Evolutionary conservation across 2,797 vertebrate species (phyloP), one percentile per base, ranked within the genome.

Genomic region (Brotula barbata): DNA sequence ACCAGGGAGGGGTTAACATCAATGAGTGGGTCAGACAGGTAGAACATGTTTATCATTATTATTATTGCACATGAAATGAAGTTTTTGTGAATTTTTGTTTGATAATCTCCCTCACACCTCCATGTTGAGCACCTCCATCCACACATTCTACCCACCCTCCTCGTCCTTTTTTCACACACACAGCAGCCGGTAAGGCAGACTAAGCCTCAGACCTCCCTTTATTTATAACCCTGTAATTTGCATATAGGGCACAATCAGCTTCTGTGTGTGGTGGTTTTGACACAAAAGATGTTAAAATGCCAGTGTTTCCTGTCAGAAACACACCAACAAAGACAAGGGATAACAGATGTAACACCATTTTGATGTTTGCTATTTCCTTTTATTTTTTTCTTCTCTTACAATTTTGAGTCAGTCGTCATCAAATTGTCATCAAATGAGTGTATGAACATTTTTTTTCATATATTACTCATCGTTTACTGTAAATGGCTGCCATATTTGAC

Each of bases 301-400:
- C 64, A 61, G 3, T 51, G 57, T 87, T 80, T 77, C 65, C 71
- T 52, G 62, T 71, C 58, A n/a, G n/a, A n/a, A n/a, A n/a, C n/a
- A n/a, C 63, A 71, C 47, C 55, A 0, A 5, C 22, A 14, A 52
- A 76, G 76, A 85, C 79, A 39, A 79, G 69, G 73, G 53, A 39
- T 55, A n/a, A n/a, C n/a, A n/a, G n/a, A n/a, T n/a, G n/a, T n/a
- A n/a, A n/a, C n/a, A n/a, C n/a, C n/a, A n/a, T n/a, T n/a, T n/a
- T n/a, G n/a, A n/a, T n/a, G n/a, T n/a, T n/a, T n/a, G n/a, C n/a
- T n/a, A n/a, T n/a, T n/a, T n/a, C n/a, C n/a, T n/a, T n/a, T n/a
- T n/a, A n/a, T n/a, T n/a, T n/a, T n/a, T n/a, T n/a, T n/a, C n/a
- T n/a, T n/a, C n/a, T n/a, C n/a, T n/a, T n/a, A n/a, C n/a, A n/a